A percentile compares a stretch with the other conserved stretches of the same genome.
Evolutionary conservation across 2,797 vertebrate genomes (phyloP).

Genomic region (Megalops cyprinoides): DNA sequence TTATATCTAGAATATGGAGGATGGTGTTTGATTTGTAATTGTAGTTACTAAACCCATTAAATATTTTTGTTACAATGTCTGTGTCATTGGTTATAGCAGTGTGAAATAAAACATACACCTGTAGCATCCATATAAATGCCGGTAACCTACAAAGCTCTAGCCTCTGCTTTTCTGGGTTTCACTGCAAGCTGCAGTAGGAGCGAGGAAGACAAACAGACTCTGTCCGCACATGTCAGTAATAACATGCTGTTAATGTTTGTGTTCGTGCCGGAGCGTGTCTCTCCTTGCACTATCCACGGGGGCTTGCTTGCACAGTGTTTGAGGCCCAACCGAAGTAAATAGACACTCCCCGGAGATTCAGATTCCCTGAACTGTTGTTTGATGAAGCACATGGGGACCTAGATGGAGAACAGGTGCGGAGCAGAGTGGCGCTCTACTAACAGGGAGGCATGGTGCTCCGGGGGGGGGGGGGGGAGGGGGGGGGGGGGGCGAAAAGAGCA

Average conservation of each 20-base stretch:
- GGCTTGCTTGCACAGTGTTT: not conserved
- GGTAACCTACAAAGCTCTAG: not conserved
- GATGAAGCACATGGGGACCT: conserved; percentile 5
- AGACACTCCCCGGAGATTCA: not conserved
- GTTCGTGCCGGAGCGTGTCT: conserved; percentile 41
- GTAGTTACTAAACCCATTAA: no score
- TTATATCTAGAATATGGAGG: no score
- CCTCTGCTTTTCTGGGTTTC: not conserved
- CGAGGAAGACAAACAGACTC: conserved; percentile 11
- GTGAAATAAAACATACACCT: not conserved
- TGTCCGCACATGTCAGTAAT: conserved; percentile 25
- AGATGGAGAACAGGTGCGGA: conserved; percentile 34
- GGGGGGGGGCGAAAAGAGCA: not conserved
- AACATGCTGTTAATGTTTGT: conserved; percentile 21
- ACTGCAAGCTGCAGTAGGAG: conserved; percentile 5
- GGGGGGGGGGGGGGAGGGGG: not conserved
- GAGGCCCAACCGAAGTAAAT: conserved; percentile 14
- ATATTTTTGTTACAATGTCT: not conserved
- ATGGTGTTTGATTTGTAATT: no score
- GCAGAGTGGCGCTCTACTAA: not conserved
- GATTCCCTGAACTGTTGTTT: not conserved
- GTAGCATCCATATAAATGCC: not conserved
- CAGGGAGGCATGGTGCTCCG: not conserved
- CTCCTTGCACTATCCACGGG: not conserved
- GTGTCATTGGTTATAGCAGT: not conserved